These are phyloP conservation scores for Xylocampa areola DNA, from an alignment of 2,888 invertebrate species.

Conservation along the genomic window DNA sequence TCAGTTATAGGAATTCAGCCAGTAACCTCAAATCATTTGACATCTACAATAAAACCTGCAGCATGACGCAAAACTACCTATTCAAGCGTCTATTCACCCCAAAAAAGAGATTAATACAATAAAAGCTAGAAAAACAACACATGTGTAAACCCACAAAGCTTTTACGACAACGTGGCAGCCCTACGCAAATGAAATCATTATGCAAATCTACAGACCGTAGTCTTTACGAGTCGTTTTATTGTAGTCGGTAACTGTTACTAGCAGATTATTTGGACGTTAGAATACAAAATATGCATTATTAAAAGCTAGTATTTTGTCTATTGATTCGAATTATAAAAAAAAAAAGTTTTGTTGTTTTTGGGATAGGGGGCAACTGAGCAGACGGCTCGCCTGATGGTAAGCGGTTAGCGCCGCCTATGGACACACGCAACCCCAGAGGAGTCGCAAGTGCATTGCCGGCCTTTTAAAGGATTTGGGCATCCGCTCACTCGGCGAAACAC, in stretches of 20 bases:
- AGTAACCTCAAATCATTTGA: too few relatives aligned
- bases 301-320: background rate
- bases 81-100: background rate
- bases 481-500: too few relatives aligned
- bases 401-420: too few relatives aligned
- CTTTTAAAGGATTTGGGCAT: too few relatives aligned
- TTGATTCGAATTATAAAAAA: too few relatives aligned
- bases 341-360: too few relatives aligned
- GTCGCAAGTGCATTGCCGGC: too few relatives aligned
- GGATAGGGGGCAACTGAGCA: too few relatives aligned
- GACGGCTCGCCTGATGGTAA: too few relatives aligned
- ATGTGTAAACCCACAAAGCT: constrained; percentile 19
- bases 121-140: constrained; percentile 17
- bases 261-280: constrained; percentile 30
- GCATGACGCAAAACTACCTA: background rate
- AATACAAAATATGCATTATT: constrained; percentile 8
- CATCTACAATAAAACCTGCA: background rate
- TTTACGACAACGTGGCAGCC: constrained; percentile 31
- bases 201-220: constrained; percentile 48
- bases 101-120: constrained; percentile 5
- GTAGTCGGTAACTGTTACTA: constrained; percentile 22
- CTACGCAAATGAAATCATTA: constrained; percentile 55
- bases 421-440: too few relatives aligned
- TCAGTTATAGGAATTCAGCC: too few relatives aligned
- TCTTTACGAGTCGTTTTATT: constrained; percentile 41